Evolutionary conservation across 2,797 vertebrate genomes (phyloP), one percentile per base, ranked within the genome.

Genomic region (Danio aesculapii): DNA sequence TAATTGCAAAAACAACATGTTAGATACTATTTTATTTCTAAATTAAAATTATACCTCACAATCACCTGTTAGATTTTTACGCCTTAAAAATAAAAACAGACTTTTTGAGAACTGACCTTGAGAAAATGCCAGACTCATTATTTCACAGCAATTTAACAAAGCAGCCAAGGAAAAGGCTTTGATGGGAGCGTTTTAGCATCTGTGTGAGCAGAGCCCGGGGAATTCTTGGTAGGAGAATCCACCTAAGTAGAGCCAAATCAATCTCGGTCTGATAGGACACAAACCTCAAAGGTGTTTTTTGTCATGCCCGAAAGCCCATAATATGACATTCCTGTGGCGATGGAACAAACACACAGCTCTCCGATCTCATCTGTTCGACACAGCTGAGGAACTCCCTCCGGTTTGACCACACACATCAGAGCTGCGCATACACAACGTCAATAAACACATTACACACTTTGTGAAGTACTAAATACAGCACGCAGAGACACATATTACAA

Each of bases 301-400:
- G 98, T 99, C 98, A 99, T 99, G 88, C 98, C 98, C 0, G 97
- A 96, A 74, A 99, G 97, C 87, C 98, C 98, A 0, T 99, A 99
- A 84, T 99, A 99, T 0, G 98, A 99, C 4, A 96, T 98, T 74
- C 98, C 98, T 0, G 96, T 98, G 72, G 97, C 97, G 66, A 98
- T 92, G 44, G 97, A 97, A 75, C 97, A 98, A 39, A 99, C 97
- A 19, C 98, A 99, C 46, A 99, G 90, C 87, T 99, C 98, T 13
- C 98, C 98, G n/a, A 99, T 96, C 90, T 99, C 98, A 30, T 99
- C 98, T 0, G 98, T 99, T 90, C 96, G 94, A 87, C 98, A 99
- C 84, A 99, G 94, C 90, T 96, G 96, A 77, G 98, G 97, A 84
- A 99, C 84, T 83, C 98, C 97, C 43, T 99, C 98, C 0, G 97